phyloP scores from a whole-genome alignment of 1,140 invertebrate genomes.

The Drosophila albomicans region DNA sequence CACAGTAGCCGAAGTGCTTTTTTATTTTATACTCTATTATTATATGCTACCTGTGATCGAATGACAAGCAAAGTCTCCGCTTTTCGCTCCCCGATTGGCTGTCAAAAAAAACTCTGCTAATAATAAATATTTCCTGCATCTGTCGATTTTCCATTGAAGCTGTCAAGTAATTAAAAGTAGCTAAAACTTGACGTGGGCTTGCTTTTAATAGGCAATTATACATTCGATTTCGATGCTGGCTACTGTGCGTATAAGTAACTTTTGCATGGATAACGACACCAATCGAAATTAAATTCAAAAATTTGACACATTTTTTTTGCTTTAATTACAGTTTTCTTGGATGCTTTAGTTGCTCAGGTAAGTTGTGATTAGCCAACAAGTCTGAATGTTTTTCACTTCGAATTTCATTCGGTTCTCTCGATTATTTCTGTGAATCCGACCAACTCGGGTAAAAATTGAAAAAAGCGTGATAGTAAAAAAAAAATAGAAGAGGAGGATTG shows the following conservation, averaged over 20 bases:
- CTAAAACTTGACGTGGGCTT: slow-evolving; percentile 38
- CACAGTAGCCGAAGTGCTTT: no score
- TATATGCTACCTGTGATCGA: no score
- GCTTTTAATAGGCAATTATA: slow-evolving; percentile 36
- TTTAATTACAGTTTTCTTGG: slow-evolving; percentile 23
- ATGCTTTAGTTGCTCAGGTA: slow-evolving; percentile 32
- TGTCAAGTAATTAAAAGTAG: slow-evolving; percentile 68
- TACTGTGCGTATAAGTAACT: background rate
- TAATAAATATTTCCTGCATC: slow-evolving; percentile 7
- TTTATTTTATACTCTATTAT: no score
- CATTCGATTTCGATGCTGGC: no score
- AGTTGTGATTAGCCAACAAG: slow-evolving; percentile 20
- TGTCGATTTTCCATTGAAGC: slow-evolving; percentile 23
- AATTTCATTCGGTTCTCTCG: background rate
- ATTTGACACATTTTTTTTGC: no score
- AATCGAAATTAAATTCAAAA: no score
- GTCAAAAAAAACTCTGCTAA: background rate
- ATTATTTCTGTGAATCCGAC: background rate
- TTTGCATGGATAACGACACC: background rate
- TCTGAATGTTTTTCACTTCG: background rate
- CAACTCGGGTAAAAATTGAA: slow-evolving; percentile 8
- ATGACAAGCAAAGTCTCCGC: no score
- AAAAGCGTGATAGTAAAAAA: slow-evolving; percentile 18
- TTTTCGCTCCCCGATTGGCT: no score
- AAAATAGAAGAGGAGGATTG: background rate